Conservation (phyloP, 1,140 invertebrate genomes). For the Drosophila tsacasi region DNA sequence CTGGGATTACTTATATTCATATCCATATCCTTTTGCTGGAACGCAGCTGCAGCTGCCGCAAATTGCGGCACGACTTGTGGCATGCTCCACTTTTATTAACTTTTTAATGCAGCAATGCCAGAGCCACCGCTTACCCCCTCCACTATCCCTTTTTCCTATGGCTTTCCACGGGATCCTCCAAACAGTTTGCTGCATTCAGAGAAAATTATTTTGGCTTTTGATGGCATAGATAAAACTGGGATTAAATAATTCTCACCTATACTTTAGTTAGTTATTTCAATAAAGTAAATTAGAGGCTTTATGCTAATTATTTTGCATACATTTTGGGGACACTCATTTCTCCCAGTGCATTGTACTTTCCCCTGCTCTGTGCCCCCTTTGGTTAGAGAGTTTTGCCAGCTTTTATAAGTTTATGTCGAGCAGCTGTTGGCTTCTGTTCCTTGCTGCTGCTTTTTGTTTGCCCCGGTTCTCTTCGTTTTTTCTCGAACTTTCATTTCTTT, state of each 20-base stretch:
- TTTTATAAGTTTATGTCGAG: conserved; percentile 59
- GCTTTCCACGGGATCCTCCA: background rate
- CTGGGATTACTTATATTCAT: conserved; percentile 72
- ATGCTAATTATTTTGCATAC: too few relatives aligned
- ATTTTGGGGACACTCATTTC: background rate
- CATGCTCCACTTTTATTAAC: conserved; percentile 83
- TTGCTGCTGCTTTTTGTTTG: conserved; percentile 19
- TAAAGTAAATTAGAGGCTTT: too few relatives aligned
- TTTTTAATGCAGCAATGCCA: conserved; percentile 75
- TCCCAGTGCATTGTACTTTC: background rate
- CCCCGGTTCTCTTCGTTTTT: background rate
- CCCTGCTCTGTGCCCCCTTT: background rate
- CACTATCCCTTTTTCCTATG: background rate
- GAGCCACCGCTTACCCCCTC: background rate
- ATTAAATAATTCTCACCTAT: too few relatives aligned
- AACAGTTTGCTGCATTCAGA: background rate
- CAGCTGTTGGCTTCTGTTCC: conserved; percentile 43
- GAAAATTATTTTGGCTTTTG: background rate
- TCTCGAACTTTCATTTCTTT: conserved; percentile 10
- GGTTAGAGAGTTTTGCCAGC: conserved; percentile 48
- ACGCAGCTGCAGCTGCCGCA: conserved; percentile 73
- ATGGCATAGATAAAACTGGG: fast-evolving
- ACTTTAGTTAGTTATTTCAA: background rate
- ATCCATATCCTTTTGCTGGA: conserved; percentile 67
- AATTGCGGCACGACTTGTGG: conserved; percentile 82